A percentile compares a stretch with the other conserved stretches of the same genome.
Conservation (phyloP, 2,113 vertebrate species). For the Catharus fuscescens region DNA sequence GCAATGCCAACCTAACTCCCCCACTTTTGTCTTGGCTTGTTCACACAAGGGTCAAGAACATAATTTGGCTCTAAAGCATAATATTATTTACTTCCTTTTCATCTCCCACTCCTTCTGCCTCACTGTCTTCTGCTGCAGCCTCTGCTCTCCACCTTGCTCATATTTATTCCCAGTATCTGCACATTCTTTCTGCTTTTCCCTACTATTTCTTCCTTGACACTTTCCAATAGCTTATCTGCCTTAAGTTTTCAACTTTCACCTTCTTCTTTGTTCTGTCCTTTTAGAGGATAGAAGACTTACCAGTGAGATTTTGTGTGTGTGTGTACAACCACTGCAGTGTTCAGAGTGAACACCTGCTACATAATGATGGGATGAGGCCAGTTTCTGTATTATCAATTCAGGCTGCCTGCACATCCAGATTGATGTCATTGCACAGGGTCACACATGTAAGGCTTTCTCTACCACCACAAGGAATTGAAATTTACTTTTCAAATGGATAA, state of each 20-base stretch:
- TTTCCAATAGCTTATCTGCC: neutral
- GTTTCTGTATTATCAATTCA: neutral
- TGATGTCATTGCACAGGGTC: neutral
- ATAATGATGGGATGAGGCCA: neutral
- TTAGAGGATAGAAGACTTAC: neutral
- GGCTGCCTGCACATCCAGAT: neutral
- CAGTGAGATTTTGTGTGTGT: neutral
- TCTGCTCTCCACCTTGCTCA: neutral
- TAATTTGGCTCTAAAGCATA: neutral
- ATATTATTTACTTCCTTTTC: neutral
- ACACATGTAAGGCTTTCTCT: neutral
- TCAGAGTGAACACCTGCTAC: neutral
- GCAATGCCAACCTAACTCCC: neutral
- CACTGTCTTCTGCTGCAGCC: neutral
- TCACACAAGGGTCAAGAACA: constrained; percentile 2
- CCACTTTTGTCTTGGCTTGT: neutral
- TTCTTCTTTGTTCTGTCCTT: neutral
- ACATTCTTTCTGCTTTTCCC: neutral
- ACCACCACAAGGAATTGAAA: neutral
- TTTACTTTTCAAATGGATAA: constrained; percentile 13
- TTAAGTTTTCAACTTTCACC: neutral
- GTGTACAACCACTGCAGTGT: neutral
- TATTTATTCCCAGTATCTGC: neutral
- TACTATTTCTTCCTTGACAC: neutral
- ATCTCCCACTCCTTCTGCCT: neutral